phyloP scores from a whole-genome alignment of 2,113 vertebrate genomes.

The Chaetodon auriga region DNA sequence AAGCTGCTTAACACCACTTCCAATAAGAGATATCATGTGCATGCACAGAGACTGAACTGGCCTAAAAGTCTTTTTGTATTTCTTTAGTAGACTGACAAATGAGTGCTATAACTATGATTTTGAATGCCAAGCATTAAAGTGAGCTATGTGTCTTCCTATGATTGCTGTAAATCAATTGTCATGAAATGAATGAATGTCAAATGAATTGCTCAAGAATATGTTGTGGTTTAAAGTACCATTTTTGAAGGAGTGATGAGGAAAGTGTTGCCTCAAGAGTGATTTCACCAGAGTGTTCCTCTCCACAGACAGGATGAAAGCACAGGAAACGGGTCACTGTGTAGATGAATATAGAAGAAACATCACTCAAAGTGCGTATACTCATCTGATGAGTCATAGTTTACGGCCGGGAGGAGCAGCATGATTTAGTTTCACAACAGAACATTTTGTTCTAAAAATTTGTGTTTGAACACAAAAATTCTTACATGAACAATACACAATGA shows the following conservation, averaged over 20 bases:
- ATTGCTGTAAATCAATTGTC: not conserved
- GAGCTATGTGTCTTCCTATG: not conserved
- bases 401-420: not conserved
- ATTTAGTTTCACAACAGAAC: not conserved
- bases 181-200: not conserved
- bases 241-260: not conserved
- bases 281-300: constrained; percentile 13
- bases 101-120: not conserved
- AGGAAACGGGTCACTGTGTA: no score
- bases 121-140: not conserved
- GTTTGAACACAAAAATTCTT: not conserved
- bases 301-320: not conserved
- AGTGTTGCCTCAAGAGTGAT: constrained; percentile 19
- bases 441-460: not conserved
- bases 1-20: not conserved
- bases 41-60: no score
- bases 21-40: no score
- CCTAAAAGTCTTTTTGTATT: no score
- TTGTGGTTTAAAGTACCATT: not conserved
- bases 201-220: not conserved
- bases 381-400: not conserved
- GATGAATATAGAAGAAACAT: not conserved
- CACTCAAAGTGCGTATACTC: not conserved
- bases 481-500: not conserved
- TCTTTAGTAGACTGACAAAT: no score